phyloP scores from a whole-genome alignment of 2,888 invertebrate genomes.

The Lordiphosa andalusiaca region DNA sequence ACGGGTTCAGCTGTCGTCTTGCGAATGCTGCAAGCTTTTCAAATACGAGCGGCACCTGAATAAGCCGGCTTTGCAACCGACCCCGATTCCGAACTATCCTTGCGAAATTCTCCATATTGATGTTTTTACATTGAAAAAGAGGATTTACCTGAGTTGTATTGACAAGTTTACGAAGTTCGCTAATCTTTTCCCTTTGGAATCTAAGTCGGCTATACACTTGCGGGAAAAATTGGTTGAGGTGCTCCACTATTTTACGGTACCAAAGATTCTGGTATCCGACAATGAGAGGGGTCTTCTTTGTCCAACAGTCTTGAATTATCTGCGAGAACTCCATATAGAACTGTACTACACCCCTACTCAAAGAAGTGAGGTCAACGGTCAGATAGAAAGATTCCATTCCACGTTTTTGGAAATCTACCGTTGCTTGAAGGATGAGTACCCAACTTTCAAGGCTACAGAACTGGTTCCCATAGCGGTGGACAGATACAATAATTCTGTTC shows the following conservation, averaged over 20 bases:
- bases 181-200: conserved; percentile 9
- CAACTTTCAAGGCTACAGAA: background rate
- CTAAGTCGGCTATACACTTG: conserved; percentile 8
- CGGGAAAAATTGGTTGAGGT: conserved; percentile 7
- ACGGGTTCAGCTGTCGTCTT: conserved; percentile 5
- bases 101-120: conserved; percentile 16
- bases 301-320: conserved; percentile 11
- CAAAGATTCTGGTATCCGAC: conserved; percentile 1
- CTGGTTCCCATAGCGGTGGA: background rate
- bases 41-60: conserved; percentile 14
- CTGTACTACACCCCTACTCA: conserved; percentile 8
- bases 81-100: conserved; percentile 6
- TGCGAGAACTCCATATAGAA: background rate
- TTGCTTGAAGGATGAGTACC: background rate
- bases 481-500: background rate
- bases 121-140: too few species aligned
- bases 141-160: too few species aligned
- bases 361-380: conserved; percentile 17
- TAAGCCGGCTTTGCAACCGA: conserved; percentile 12
- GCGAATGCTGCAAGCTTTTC: conserved; percentile 1
- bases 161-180: conserved; percentile 9
- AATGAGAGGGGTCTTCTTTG: conserved; percentile 3
- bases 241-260: conserved; percentile 7
- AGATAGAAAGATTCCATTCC: too few species aligned
- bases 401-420: background rate